These are phyloP conservation scores for Mamestra configurata DNA, from an alignment of 1,140 invertebrate species.

Conservation along the genomic window DNA sequence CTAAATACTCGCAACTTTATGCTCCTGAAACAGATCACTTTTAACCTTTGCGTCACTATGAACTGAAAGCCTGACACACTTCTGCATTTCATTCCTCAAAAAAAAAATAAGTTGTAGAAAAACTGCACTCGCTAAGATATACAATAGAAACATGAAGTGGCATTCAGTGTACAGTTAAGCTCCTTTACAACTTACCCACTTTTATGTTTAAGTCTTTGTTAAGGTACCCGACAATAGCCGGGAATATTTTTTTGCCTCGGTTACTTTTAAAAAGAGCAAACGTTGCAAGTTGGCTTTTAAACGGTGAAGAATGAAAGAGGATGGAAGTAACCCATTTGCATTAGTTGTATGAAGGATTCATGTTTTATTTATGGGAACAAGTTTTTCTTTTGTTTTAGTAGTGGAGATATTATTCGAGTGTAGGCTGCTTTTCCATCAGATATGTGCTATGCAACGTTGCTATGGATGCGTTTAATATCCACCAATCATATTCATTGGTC, in stretches of 20 bases:
- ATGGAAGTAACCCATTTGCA: not conserved
- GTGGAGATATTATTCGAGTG: not conserved
- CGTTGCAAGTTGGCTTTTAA: conserved; percentile 8
- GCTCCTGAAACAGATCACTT: not conserved
- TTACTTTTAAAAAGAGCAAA: conserved; percentile 34
- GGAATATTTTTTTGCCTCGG: conserved; percentile 47
- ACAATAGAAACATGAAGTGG: conserved; percentile 43
- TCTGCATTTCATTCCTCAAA: not conserved
- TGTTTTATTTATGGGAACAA: conserved; percentile 6
- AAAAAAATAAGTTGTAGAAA: not conserved
- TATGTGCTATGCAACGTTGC: too few species aligned
- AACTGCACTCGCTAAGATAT: conserved; percentile 36
- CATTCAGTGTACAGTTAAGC: conserved; percentile 43
- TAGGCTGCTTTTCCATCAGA: too few species aligned
- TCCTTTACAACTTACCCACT: conserved; percentile 50
- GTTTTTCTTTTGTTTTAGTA: not conserved
- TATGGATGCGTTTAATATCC: too few species aligned
- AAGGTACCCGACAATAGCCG: conserved; percentile 38
- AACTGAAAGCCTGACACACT: conserved; percentile 25
- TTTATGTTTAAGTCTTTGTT: conserved; percentile 48
- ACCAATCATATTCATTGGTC: too few species aligned
- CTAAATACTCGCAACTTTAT: not conserved
- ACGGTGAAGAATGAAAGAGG: not conserved
- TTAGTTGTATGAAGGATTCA: not conserved
- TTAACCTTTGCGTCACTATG: not conserved